These are phyloP conservation scores for Arbacia lixula DNA, from an alignment of 53 echinoderm and acorn worm genomes.

Conservation along the genomic window DNA sequence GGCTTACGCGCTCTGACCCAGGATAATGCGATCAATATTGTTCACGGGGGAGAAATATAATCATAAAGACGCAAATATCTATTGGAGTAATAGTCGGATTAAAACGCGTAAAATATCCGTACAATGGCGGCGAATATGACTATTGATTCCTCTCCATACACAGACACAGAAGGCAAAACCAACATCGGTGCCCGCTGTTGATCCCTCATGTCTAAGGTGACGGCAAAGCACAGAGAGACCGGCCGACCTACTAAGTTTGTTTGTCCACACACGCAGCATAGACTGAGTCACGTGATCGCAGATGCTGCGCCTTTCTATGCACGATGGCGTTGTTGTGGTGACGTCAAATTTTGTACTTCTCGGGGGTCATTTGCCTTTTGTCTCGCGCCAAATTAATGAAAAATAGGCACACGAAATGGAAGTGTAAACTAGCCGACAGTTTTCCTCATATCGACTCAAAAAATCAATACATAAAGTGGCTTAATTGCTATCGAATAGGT, in stretches of 20 bases:
- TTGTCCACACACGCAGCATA: no score
- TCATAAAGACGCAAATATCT: slow-evolving; percentile 24
- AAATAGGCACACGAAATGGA: no score
- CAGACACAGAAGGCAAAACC: slow-evolving; percentile 43
- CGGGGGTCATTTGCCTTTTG: slow-evolving; percentile 35
- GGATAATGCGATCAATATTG: slow-evolving; percentile 48
- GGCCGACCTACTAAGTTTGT: slow-evolving; percentile 16
- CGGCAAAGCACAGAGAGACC: slow-evolving; percentile 26
- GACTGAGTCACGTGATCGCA: no score
- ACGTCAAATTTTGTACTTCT: slow-evolving; percentile 13
- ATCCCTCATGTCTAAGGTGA: slow-evolving; percentile 1
- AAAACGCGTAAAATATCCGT: slow-evolving; percentile 44
- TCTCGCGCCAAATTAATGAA: no score
- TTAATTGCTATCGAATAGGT: slow-evolving; percentile 12
- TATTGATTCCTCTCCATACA: slow-evolving; percentile 24
- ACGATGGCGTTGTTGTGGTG: no score
- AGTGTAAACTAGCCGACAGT: no score
- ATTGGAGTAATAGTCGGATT: slow-evolving; percentile 40
- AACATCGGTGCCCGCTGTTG: slow-evolving; percentile 43
- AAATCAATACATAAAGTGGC: slow-evolving; percentile 32
- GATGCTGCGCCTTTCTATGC: no score
- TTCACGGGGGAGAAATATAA: no score
- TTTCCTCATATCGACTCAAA: not conserved
- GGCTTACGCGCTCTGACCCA: slow-evolving; percentile 38
- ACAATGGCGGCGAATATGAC: slow-evolving; percentile 36